Evolutionary conservation across 1,140 invertebrate genomes (phyloP).

Genomic region (Lycorma delicatula): DNA sequence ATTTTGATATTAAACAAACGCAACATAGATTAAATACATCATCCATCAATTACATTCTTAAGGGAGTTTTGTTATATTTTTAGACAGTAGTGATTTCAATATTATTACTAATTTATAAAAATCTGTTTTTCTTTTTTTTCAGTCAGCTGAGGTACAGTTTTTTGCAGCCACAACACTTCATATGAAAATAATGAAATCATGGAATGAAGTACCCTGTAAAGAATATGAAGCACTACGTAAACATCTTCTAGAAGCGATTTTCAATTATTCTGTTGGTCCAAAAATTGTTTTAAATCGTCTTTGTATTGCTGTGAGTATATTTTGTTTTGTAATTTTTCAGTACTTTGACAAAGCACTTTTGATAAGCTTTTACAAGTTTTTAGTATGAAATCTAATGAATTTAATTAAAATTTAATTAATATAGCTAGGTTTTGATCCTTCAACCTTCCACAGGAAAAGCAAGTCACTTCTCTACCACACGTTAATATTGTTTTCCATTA

Average conservation of each 20-base stretch:
- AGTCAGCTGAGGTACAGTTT: conserved; percentile 82
- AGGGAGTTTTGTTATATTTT: too few relatives aligned
- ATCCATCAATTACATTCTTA: too few relatives aligned
- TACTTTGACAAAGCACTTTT: background rate
- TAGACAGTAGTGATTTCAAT: too few relatives aligned
- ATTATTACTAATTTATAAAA: conserved; percentile 10
- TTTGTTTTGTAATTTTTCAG: background rate
- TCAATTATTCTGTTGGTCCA: conserved; percentile 63
- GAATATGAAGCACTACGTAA: conserved; percentile 65
- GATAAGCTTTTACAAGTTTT: too few relatives aligned
- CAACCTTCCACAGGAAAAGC: too few relatives aligned
- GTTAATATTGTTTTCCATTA: too few relatives aligned
- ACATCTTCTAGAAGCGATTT: conserved; percentile 64
- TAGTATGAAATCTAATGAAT: too few relatives aligned
- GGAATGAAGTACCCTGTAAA: conserved; percentile 70
- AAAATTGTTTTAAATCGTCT: conserved; percentile 77
- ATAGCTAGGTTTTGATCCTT: too few relatives aligned
- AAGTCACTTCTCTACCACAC: too few relatives aligned
- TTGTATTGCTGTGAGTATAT: conserved; percentile 69
- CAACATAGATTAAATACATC: too few relatives aligned
- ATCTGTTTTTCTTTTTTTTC: conserved; percentile 27
- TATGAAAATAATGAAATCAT: conserved; percentile 75
- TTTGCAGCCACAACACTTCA: conserved; percentile 85
- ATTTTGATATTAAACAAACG: too few relatives aligned
- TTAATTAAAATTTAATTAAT: too few relatives aligned